Base-by-base conservation (phyloP, 2,888 invertebrate genomes). In the Tinea trinotella region DNA sequence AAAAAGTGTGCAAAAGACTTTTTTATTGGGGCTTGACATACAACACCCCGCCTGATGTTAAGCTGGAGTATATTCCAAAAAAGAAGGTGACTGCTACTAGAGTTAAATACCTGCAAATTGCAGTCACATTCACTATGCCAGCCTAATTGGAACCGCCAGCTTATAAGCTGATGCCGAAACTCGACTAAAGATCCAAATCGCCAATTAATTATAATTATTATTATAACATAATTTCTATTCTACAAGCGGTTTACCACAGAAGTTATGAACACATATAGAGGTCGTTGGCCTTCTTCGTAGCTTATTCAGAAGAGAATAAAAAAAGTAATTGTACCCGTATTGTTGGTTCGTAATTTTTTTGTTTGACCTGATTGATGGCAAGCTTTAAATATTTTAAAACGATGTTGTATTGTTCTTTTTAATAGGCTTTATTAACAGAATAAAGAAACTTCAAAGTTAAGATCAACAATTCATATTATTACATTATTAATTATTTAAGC, bases 331-430 rank as follows among this genome's bases (percentile, higher is more conserved):
- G 40, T 15, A n/a, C n/a, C 24, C 24, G 24, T n/a, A 30, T 13
- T 6, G 4, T n/a, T 35, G n/a, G n/a, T 10, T 35, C 12, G 40
- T 15, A 40, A 40, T 7, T 40, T 40, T n/a, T 40, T 40, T 40
- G 40, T 40, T 13, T 40, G 15, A 40, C 13, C 40, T 40, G 40
- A 40, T 40, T 40, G 40, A 40, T 40, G 13, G 40, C 40, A 40
- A 40, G 40, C n/a, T 12, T 30, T 7, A 30, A 30, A 30, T n/a
- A 30, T 30, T 30, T 30, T 30, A 30, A 30, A 30, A n/a, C 7
- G 7, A 7, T n/a, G 30, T 30, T n/a, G 30, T 30, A 30, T 30
- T 30, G 30, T 30, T 30, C 3, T 22, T 30, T 30, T 30, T 30
- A 30, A 30, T 30, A 30, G 7, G 30, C 7, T 30, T 30, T 30